Conservation (phyloP, 2,888 invertebrate genomes). For the Muschampia plurimacula region DNA sequence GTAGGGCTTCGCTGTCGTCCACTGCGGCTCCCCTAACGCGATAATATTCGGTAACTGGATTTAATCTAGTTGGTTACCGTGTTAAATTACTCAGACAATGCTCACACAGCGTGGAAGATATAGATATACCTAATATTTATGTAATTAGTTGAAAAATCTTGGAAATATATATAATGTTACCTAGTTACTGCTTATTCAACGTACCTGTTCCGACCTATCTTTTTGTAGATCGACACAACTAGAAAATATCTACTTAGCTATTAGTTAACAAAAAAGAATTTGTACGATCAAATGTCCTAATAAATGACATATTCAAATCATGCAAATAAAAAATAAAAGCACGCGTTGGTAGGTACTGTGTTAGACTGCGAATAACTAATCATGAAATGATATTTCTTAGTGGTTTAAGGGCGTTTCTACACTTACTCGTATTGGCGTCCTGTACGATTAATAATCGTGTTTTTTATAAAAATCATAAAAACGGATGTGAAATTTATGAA, state of each 20-base stretch:
- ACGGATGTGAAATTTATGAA: no score
- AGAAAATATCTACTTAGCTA: no score
- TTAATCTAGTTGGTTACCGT: constrained; percentile 46
- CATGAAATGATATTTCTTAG: background rate
- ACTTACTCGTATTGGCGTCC: no score
- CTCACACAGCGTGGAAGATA: background rate
- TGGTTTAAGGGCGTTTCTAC: background rate
- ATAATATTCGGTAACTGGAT: constrained; percentile 77
- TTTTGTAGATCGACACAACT: no score
- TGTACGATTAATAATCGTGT: no score
- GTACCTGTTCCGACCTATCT: background rate
- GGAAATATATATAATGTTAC: background rate
- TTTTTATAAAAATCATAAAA: no score
- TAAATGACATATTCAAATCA: no score
- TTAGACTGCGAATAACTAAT: background rate
- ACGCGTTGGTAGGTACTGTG: no score
- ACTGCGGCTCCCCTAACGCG: constrained; percentile 60
- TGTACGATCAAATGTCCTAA: no score
- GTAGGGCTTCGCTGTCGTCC: constrained; percentile 63
- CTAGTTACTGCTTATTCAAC: background rate
- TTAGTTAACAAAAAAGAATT: no score
- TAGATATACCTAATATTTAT: background rate
- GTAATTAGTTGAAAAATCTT: background rate
- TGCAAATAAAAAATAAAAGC: no score
- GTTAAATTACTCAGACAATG: constrained; percentile 12